Evolutionary conservation across 2,888 invertebrate genomes (phyloP), one percentile per base, ranked within the genome.

Genomic region (Chrysomela aeneicollis): DNA sequence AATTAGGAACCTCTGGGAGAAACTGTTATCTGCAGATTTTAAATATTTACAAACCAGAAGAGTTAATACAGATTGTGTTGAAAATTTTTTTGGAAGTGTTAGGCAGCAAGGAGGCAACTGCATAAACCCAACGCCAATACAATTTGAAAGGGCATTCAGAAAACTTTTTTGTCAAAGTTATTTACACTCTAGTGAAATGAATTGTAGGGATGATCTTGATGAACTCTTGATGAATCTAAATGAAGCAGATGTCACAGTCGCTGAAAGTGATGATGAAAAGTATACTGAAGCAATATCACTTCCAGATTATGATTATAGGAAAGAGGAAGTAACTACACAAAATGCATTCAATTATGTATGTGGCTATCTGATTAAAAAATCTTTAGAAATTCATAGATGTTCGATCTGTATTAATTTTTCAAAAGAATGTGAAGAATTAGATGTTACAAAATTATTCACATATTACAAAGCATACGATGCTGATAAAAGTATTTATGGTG

Each of bases 21-120:
- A 54, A 8, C 42, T 74, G 47, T 53, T 64, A 49, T 42, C 1
- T 8, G 30, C 21, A 4, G 66, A 58, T 17, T 71, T 69, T 46
- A 55, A 64, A 61, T 72, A 65, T 64, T 32, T 75, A 19, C 63
- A 60, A 50, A 73, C 73, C 10, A 64, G 73, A 49, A 46, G 70
- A 47, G 37, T 75, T 8, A 71, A 72, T 53, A 71, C 70, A 63
- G 74, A 73, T 59, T 59, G 61, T 15, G 10, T 75, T 9, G 72
- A 75, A 64, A 74, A 71, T 54, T 71, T 68, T 63, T 75, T 75
- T 69, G 72, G 70, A 1, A 54, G 60, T 37, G 59, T 71, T 32
- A 57, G 72, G 21, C 69, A 69, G 59, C 65, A 72, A 61, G 61
- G 66, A 19, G 71, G 59, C 3, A 59, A 59, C 21, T 35, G 32